These are phyloP conservation scores for Lamellibrachia satsuma DNA, from an alignment of 2,888 invertebrate genomes.

Conservation along the genomic window DNA sequence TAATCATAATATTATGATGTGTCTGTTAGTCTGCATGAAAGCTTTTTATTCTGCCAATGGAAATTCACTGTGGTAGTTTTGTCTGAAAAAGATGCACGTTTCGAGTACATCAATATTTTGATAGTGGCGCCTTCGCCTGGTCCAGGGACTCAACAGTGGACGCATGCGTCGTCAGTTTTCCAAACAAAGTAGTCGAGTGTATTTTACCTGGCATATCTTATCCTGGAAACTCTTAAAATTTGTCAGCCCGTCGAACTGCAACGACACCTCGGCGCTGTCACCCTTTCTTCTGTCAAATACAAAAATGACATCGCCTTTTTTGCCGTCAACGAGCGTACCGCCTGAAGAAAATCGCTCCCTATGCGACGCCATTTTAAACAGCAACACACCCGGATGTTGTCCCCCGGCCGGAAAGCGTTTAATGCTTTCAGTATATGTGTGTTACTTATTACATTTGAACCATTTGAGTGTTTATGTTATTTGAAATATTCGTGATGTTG, in stretches of 20 bases:
- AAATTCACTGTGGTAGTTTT: background rate
- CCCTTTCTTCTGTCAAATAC: slow-evolving; percentile 57
- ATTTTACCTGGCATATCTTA: slow-evolving; percentile 49
- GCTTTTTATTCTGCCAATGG: background rate
- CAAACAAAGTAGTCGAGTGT: slow-evolving; percentile 29
- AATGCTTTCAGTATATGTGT: background rate
- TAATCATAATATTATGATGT: too few relatives aligned
- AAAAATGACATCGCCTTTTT: slow-evolving; percentile 56
- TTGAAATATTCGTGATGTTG: background rate
- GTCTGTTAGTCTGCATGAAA: background rate
- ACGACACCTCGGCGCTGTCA: slow-evolving; percentile 53
- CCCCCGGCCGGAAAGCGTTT: background rate
- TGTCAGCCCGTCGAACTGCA: slow-evolving; percentile 51
- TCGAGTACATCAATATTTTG: background rate
- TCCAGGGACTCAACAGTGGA: background rate
- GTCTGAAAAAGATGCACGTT: background rate
- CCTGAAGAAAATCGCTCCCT: slow-evolving; percentile 22
- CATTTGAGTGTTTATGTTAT: background rate
- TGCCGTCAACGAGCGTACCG: slow-evolving; percentile 36
- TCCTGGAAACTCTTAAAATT: slow-evolving; percentile 52
- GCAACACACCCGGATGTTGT: slow-evolving; percentile 31
- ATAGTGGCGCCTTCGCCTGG: background rate
- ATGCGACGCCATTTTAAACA: slow-evolving; percentile 36
- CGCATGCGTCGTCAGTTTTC: background rate
- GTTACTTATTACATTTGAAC: background rate